phyloP scores from a whole-genome alignment of 2,888 invertebrate species.

The Drosophila acutilabella region DNA sequence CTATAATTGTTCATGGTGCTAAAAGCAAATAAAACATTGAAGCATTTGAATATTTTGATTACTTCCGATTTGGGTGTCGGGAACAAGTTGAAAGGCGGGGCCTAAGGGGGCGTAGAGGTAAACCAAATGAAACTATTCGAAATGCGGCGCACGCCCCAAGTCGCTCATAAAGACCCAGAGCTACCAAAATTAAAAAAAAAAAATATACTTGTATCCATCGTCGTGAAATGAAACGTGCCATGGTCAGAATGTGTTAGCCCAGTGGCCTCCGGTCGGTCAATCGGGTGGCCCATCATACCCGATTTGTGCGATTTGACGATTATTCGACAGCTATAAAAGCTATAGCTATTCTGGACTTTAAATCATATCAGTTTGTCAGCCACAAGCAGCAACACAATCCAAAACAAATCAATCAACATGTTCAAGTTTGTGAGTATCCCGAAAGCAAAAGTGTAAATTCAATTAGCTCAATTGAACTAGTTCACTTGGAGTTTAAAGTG shows the following conservation, averaged over 20 bases:
- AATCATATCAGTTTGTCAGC: constrained; percentile 72
- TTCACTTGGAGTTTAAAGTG: neutral
- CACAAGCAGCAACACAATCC: constrained; percentile 56
- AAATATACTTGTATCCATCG: constrained; percentile 29
- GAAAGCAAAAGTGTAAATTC: neutral
- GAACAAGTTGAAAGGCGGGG: neutral
- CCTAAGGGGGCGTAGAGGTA: constrained; percentile 21
- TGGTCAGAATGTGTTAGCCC: constrained; percentile 37
- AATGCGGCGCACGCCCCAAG: constrained; percentile 66
- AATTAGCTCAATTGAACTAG: constrained; percentile 2
- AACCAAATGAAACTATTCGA: constrained; percentile 49
- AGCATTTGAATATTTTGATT: constrained; percentile 52
- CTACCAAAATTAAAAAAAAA: constrained; percentile 18
- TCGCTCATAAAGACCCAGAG: constrained; percentile 63
- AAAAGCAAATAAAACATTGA: constrained; percentile 53
- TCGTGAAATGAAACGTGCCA: constrained; percentile 55
- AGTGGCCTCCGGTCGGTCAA: neutral
- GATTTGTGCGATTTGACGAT: constrained; percentile 20
- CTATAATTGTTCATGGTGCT: constrained; percentile 43
- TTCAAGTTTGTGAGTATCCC: constrained; percentile 82
- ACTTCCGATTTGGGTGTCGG: constrained; percentile 67
- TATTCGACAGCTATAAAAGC: constrained; percentile 70
- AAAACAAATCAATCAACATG: constrained; percentile 70
- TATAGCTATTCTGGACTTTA: constrained; percentile 25
- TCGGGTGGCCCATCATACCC: constrained; percentile 11